Conservation (phyloP, 2,888 invertebrate genomes). For the Ligdia adustata region DNA sequence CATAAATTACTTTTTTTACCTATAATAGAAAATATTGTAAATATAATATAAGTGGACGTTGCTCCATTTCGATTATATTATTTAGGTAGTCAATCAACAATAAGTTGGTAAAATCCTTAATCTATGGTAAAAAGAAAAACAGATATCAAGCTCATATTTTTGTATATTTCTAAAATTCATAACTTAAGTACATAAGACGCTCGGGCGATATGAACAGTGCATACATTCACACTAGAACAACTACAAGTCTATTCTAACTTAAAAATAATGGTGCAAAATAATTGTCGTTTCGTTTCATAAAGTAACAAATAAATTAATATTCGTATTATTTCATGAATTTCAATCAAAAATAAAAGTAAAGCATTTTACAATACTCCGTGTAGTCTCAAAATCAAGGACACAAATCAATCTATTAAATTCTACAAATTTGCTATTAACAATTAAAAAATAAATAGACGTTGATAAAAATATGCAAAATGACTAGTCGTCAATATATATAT, state of each 20-base stretch:
- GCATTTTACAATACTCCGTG: too few relatives aligned
- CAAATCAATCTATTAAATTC: slow-evolving; percentile 3
- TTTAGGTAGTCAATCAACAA: too few relatives aligned
- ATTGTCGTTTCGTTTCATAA: slow-evolving; percentile 28
- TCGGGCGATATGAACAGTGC: too few relatives aligned
- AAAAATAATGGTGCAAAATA: slow-evolving; percentile 36
- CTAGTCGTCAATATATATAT: slow-evolving; percentile 44
- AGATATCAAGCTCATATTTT: slow-evolving; percentile 60
- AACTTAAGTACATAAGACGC: slow-evolving; percentile 69
- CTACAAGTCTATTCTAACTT: slow-evolving; percentile 22
- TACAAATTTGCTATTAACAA: slow-evolving; percentile 4
- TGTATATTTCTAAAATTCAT: slow-evolving; percentile 61
- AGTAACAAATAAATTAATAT: slow-evolving; percentile 33
- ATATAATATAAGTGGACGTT: too few relatives aligned
- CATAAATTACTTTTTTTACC: too few relatives aligned
- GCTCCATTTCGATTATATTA: too few relatives aligned
- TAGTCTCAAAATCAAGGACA: background rate
- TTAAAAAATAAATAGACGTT: slow-evolving; percentile 5
- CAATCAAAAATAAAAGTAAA: background rate
- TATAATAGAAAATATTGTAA: too few relatives aligned
- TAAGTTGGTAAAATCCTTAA: too few relatives aligned
- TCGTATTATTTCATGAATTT: background rate
- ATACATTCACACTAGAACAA: slow-evolving; percentile 25
- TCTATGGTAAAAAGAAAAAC: slow-evolving; percentile 25
- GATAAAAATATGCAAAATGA: slow-evolving; percentile 34